phyloP scores from a whole-genome alignment of 2,113 vertebrate species.

The Ictalurus furcatus region DNA sequence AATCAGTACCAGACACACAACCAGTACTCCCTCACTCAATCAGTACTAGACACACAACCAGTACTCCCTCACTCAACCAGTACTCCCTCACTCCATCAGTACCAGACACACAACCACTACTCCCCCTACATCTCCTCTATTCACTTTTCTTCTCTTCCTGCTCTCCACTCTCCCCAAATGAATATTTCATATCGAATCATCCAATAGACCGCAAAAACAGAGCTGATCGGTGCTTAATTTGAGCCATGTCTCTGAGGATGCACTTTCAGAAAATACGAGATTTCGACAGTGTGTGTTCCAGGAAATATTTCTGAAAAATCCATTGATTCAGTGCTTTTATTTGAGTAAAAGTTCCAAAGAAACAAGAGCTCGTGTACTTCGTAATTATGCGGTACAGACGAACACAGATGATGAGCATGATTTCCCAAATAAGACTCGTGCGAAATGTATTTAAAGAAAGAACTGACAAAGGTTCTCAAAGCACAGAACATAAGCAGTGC shows the following conservation, averaged over 20 bases:
- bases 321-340: slow-evolving; percentile 2
- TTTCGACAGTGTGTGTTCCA: background rate
- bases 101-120: background rate
- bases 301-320: background rate
- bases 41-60: no score
- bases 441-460: background rate
- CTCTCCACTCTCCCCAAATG: background rate
- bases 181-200: slow-evolving; percentile 24
- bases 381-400: background rate
- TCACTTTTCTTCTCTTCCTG: background rate
- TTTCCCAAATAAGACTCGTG: background rate
- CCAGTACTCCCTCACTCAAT: no score
- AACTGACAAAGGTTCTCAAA: background rate
- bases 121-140: background rate
- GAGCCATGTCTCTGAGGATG: background rate
- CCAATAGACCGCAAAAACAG: slow-evolving; percentile 3
- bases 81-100: background rate
- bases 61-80: background rate
- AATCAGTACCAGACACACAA: background rate
- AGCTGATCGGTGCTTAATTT: background rate
- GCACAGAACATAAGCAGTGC: background rate
- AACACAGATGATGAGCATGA: background rate
- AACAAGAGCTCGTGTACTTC: background rate
- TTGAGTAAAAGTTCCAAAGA: background rate
- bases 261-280: background rate